Conservation (phyloP, 1,140 invertebrate species). For the Drosophila malerkotliana region DNA sequence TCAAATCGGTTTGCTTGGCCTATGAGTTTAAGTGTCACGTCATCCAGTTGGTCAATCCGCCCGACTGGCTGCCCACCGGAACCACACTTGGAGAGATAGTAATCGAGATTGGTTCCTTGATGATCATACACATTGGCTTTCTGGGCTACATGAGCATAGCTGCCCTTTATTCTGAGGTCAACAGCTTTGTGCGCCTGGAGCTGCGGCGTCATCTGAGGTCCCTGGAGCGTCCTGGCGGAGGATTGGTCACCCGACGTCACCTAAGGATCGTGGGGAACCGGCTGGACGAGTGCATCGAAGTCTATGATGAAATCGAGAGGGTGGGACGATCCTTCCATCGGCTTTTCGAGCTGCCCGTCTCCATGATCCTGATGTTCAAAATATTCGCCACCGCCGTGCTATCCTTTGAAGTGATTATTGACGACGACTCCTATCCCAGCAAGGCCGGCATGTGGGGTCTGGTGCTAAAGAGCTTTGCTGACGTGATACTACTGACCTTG, state of each 20-base stretch:
- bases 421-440: neutral
- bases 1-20: slow-evolving; percentile 47
- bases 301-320: slow-evolving; percentile 62
- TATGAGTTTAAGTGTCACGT: slow-evolving; percentile 49
- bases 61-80: neutral
- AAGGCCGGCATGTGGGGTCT: slow-evolving; percentile 43
- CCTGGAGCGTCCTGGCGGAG: slow-evolving; percentile 36
- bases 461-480: slow-evolving; percentile 47
- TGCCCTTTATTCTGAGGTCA: slow-evolving; percentile 55
- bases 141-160: slow-evolving; percentile 63
- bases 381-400: slow-evolving; percentile 50
- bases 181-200: slow-evolving; percentile 52
- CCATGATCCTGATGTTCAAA: slow-evolving; percentile 26
- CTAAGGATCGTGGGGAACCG: slow-evolving; percentile 35
- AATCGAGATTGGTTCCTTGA: slow-evolving; percentile 15
- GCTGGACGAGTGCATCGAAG: slow-evolving; percentile 58
- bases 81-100: slow-evolving; percentile 17
- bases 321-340: slow-evolving; percentile 42
- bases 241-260: slow-evolving; percentile 20
- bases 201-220: slow-evolving; percentile 54
- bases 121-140: slow-evolving; percentile 62
- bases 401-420: slow-evolving; percentile 50
- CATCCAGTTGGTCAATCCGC: neutral
- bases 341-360: slow-evolving; percentile 53
- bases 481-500: slow-evolving; percentile 61